A percentile compares a stretch with the other conserved stretches of the same genome.
Conservation (phyloP, 2,888 invertebrate genomes). For the Opisthograptis luteolata region DNA sequence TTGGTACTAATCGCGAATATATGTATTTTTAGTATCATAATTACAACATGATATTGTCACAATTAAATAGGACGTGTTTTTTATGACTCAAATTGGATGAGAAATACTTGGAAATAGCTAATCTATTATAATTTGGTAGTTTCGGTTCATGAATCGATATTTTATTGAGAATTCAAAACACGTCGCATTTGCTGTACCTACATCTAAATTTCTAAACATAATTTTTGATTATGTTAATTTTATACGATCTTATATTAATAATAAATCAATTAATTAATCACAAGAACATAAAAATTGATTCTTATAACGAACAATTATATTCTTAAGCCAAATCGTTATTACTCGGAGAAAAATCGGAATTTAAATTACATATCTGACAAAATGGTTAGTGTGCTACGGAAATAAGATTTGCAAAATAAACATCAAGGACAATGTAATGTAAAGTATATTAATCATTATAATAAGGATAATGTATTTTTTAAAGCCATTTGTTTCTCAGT, state of each 20-base stretch:
- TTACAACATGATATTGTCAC: conserved; percentile 37
- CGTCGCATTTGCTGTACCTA: conserved; percentile 47
- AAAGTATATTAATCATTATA: conserved; percentile 80
- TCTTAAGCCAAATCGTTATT: conserved; percentile 80
- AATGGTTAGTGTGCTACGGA: conserved; percentile 83
- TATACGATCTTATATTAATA: conserved; percentile 33
- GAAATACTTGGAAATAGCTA: no score
- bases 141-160: not conserved
- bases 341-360: conserved; percentile 83
- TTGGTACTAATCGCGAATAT: conserved; percentile 52
- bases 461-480: conserved; percentile 83
- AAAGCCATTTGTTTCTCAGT: conserved; percentile 78
- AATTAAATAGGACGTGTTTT: conserved; percentile 56
- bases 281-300: conserved; percentile 53
- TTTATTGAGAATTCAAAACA: conserved; percentile 31
- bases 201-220: conserved; percentile 43
- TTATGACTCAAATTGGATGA: conserved; percentile 5
- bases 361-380: conserved; percentile 84
- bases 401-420: conserved; percentile 76
- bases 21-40: conserved; percentile 18
- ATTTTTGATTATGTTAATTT: conserved; percentile 49
- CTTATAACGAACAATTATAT: conserved; percentile 55
- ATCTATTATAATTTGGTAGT: no score
- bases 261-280: conserved; percentile 40
- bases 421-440: conserved; percentile 82